These are phyloP conservation scores for Drosophila borborema DNA, from an alignment of 2,888 invertebrate species.

Conservation along the genomic window DNA sequence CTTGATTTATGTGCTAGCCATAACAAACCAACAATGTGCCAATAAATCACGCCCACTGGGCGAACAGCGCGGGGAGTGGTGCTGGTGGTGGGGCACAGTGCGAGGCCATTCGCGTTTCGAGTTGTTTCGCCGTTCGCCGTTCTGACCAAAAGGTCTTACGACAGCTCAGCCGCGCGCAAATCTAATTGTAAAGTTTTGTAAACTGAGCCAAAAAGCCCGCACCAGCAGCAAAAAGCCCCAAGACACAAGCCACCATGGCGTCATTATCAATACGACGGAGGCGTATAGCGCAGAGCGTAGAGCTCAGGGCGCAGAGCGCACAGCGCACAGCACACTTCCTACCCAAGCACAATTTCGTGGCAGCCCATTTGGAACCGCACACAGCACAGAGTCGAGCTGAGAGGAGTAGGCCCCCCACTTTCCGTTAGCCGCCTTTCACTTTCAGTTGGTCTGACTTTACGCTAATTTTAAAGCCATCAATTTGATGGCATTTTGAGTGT, in stretches of 20 bases:
- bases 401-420: no score
- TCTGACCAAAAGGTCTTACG: slow-evolving; percentile 50
- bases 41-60: slow-evolving; percentile 64
- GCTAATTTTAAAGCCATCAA: slow-evolving; percentile 76
- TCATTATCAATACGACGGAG: slow-evolving; percentile 62
- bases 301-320: not conserved
- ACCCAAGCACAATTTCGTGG: slow-evolving; percentile 13
- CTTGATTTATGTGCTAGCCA: slow-evolving; percentile 60
- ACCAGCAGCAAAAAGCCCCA: slow-evolving; percentile 32
- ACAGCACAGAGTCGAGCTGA: not conserved
- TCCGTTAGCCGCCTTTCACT: no score
- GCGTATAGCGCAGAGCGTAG: not conserved
- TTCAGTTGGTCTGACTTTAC: slow-evolving; percentile 35
- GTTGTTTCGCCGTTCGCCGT: not conserved
- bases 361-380: slow-evolving; percentile 43
- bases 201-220: slow-evolving; percentile 54
- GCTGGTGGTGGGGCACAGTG: not conserved
- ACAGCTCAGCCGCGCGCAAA: slow-evolving; percentile 55
- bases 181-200: slow-evolving; percentile 76
- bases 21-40: slow-evolving; percentile 61
- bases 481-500: slow-evolving; percentile 67
- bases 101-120: slow-evolving; percentile 1
- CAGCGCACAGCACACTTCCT: slow-evolving; percentile 2
- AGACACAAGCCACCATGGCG: slow-evolving; percentile 52
- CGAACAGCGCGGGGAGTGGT: no score